Evolutionary conservation across 2,888 invertebrate species (phyloP), one percentile per base, ranked within the genome.

Genomic region (Catotricha subobsoleta): DNA sequence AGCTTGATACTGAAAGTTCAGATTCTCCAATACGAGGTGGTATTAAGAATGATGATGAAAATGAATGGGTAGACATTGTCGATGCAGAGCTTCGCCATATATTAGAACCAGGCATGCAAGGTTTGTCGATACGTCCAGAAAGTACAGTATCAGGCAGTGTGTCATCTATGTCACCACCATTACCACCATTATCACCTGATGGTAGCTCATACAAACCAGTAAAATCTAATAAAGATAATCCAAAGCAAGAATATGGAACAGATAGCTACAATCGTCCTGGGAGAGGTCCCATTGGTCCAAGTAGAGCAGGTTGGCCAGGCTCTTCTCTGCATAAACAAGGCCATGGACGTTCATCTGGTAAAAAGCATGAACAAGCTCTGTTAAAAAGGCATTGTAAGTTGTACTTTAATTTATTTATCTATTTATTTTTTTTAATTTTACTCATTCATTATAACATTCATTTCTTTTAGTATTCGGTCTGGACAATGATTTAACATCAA

Each of bases 51-150:
- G 72, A 70, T 48, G 80, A 80, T 51, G n/a, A n/a, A n/a, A 72
- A 78, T 23, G 81, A 82, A 59, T 83, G 83, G 83, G 80, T 80
- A 2, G 81, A 81, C 50, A 70, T 80, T 37, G 82, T 82, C 9
- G 82, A 83, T 56, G 79, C 78, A 34, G 83, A 83, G 57, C 65
- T 83, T 18, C 67, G 81, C 15, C 77, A 79, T 56, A 82, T 82
- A 52, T 58, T 82, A 46, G 80, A 81, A 53, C 80, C 80, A 2
- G 75, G 76, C 55, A 62, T 79, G 40, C 74, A 78, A n/a, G 67
- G 67, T 48, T 58, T 74, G 56, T 63, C 72, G 28, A 59, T 75
- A 41, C 68, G 66, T 41, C 59, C 71, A 48, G 71, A 71, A 8
- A 79, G 79, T 1, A 72, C 72, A 2, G 57, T 73, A 10, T 74